Conservation (phyloP, 30 jellyfish, hydroid and myxozoan genomes). For the Hydractinia symbiolongicarpus region DNA sequence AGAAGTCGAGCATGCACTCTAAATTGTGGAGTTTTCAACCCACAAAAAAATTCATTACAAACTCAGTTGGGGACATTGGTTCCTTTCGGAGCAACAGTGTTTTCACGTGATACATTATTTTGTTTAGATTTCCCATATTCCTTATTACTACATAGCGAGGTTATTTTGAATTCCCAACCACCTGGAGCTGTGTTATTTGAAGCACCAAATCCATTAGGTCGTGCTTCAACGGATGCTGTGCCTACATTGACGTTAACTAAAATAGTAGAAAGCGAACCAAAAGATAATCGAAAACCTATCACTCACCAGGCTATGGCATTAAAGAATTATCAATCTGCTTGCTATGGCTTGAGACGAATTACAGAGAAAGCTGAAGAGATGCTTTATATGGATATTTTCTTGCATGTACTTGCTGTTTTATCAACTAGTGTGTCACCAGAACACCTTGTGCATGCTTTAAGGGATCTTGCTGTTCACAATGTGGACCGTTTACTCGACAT, state of each 20-base stretch:
- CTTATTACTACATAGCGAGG: not conserved
- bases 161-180: not conserved
- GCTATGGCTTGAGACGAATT: slow-evolving; percentile 14
- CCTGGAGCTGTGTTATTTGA: slow-evolving; percentile 8
- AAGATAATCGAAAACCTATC: slow-evolving; percentile 3
- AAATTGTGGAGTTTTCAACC: too few relatives aligned
- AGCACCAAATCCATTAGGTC: slow-evolving; percentile 28
- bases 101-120: too few relatives aligned
- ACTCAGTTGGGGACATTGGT: too few relatives aligned
- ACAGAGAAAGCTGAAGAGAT: not conserved
- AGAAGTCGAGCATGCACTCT: too few relatives aligned
- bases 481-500: slow-evolving; percentile 31
- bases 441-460: slow-evolving; percentile 47
- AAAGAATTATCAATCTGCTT: not conserved
- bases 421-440: slow-evolving; percentile 36
- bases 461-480: slow-evolving; percentile 48
- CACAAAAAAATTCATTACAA: too few relatives aligned
- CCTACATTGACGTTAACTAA: not conserved
- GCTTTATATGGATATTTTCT: slow-evolving; percentile 20
- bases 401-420: slow-evolving; percentile 39
- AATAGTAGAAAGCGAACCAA: too few relatives aligned
- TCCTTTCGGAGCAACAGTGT: too few relatives aligned
- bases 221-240: not conserved
- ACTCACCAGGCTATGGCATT: slow-evolving; percentile 31
- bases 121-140: not conserved